Base-by-base conservation (phyloP, 2,888 invertebrate species). In the Ephialtes manifestator region DNA sequence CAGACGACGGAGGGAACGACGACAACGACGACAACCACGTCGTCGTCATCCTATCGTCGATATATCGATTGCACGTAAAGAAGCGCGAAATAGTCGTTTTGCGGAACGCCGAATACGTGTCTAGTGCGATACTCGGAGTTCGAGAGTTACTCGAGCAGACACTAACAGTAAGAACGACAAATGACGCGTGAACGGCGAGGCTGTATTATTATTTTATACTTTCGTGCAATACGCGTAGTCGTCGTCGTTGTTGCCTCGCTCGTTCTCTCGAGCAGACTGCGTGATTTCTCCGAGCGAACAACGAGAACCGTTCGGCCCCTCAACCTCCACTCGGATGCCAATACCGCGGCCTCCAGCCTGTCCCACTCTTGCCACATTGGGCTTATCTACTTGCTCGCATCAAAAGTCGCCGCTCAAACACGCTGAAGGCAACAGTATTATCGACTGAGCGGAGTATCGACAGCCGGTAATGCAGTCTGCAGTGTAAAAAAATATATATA, bases 201-300 rank as follows among this genome's bases (percentile, higher is more conserved):
- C 35, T 46, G 72, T 65, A 58, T 74, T 39, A 58, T 48, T 48
- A 53, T 51, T 15, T 39, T 48, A 24, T 63, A 15, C 35, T 24
- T 51, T 39, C 39, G 48, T n/a, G 10, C 20, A 67, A 31, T 20
- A 60, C 67, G n/a, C 35, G n/a, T n/a, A n/a, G 13, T 8, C 15
- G 2, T 4, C 72, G 48, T 31, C 63, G 65, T 20, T 85, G 63
- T 70, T 78, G 78, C 70, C 65, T 39, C 74, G 81, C 81, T 85
- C 84, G 84, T 75, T 53, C 72, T 78, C 39, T 58, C 82, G 85
- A 85, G 81, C 85, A 75, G 81, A 85, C 85, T 82, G 84, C 60
- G 43, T 20, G 39, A 79, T 78, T 39, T 43, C 43, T 60, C 24
- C 43, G 43, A 60, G 18, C 55, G 39, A 39, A 28, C 67, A 60